phyloP scores from a whole-genome alignment of 2,797 vertebrate genomes.

The Girardinus metallicus region DNA sequence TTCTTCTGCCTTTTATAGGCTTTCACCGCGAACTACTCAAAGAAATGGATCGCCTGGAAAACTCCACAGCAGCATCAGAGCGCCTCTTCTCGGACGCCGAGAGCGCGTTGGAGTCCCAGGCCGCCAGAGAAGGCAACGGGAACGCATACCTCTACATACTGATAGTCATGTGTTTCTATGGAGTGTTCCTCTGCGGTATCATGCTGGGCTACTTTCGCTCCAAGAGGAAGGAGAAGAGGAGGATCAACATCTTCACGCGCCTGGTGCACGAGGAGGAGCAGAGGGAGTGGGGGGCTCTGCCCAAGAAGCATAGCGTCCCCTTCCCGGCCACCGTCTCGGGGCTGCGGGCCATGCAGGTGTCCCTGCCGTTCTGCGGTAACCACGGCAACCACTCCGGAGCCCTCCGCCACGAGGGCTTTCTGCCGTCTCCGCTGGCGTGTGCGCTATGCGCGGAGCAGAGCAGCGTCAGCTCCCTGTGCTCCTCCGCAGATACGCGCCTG shows the following conservation, averaged over 20 bases:
- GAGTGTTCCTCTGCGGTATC: constrained; percentile 90
- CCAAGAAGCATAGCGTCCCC: constrained; percentile 80
- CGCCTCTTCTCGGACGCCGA: constrained; percentile 21
- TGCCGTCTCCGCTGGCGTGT: constrained; percentile 86
- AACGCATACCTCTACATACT: constrained; percentile 92
- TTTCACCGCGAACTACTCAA: constrained; percentile 42
- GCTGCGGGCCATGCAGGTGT: constrained; percentile 78
- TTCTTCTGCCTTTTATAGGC: constrained; percentile 15
- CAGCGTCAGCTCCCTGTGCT: constrained; percentile 92
- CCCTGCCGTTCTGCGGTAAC: constrained; percentile 77
- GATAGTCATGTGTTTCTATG: constrained; percentile 94
- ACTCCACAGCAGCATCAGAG: constrained; percentile 79
- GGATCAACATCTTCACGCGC: constrained; percentile 84
- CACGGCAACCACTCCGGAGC: constrained; percentile 65
- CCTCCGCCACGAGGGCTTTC: constrained; percentile 78
- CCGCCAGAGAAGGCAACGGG: constrained; percentile 62
- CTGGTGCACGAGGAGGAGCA: constrained; percentile 92
- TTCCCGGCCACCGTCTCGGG: constrained; percentile 70
- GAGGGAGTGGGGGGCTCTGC: constrained; percentile 88
- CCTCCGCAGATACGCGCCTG: constrained; percentile 89
- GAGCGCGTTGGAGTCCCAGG: constrained; percentile 19
- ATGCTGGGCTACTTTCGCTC: constrained; percentile 94
- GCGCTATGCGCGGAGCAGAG: constrained; percentile 91
- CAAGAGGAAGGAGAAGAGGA: constrained; percentile 88
- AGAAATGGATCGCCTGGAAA: constrained; percentile 83